Conservation (phyloP, 2,888 invertebrate species). For the Gibbula magus region DNA sequence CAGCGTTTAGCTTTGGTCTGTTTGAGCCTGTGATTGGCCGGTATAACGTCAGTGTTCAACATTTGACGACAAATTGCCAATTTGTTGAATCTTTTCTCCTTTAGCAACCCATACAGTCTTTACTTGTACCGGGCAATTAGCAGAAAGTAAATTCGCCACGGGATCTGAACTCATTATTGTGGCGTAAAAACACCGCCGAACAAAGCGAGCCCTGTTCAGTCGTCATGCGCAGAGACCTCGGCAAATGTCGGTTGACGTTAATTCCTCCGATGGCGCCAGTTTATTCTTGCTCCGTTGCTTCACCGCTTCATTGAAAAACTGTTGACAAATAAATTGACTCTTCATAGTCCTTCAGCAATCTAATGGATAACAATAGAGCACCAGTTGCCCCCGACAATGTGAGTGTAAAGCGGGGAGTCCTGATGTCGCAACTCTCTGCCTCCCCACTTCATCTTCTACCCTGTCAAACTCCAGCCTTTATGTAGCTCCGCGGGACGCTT, state of each 20-base stretch:
- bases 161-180: constrained; percentile 10
- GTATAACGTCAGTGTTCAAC: constrained; percentile 12
- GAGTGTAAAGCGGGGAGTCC: not conserved
- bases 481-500: not conserved
- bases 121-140: not conserved
- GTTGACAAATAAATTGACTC: constrained; percentile 42
- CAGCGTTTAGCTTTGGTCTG: constrained; percentile 1
- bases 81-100: not conserved
- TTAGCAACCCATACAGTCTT: not conserved
- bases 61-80: constrained; percentile 22
- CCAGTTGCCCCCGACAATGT: not conserved
- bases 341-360: constrained; percentile 16
- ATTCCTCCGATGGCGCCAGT: not conserved
- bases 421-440: not conserved
- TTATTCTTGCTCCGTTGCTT: constrained; percentile 14
- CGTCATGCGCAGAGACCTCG: not conserved
- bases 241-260: constrained; percentile 9
- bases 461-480: constrained; percentile 5
- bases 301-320: constrained; percentile 26
- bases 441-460: not conserved
- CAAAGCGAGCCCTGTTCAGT: constrained; percentile 6
- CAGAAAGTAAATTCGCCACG: constrained; percentile 21
- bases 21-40: not conserved
- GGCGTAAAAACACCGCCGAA: constrained; percentile 20
- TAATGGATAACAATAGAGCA: constrained; percentile 12